Base-by-base conservation (phyloP, 2,113 vertebrate genomes). In the Ceratotherium simum region DNA sequence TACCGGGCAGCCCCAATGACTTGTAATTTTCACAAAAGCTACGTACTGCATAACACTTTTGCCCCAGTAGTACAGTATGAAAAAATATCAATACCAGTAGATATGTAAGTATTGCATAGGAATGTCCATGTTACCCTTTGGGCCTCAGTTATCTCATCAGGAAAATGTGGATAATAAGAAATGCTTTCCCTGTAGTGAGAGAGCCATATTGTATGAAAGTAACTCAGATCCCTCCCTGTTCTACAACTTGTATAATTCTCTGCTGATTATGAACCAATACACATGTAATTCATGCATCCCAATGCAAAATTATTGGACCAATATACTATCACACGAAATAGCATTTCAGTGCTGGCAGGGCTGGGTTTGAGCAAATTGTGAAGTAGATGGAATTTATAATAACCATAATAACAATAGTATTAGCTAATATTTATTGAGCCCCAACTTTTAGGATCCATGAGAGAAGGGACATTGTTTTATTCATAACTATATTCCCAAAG, bases 221-320 rank as follows among this genome's bases (percentile, higher is more conserved):
- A 90, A 91, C 33, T 92, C 73, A 62, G 16, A 72, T 31, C 27
- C 36, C 56, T 83, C 84, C 83, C 39, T 83, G 27, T 72, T 79
- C 70, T 83, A 88, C 56, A 91, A 84, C 20, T 67, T 36, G 20
- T 65, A n/a, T 73, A 67, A 82, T 78, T 88, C 39, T 65, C 2
- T 48, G 65, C 18, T 58, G 73, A 91, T 46, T 83, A 79, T 80
- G 56, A 31, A 54, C 56, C 95, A 92, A 54, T 70, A 54, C 25
- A 31, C 48, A 86, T 86, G 2, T 46, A 72, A 83, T 72, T 81
- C 60, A 65, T 81, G 54, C 78, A 36, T 60, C 16, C 17, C 23
- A 60, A 79, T 65, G 60, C 64, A 67, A 93, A 78, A 94, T 67
- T 92, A 92, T 96, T 92, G 79, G 85, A 83, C 23, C 31, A 86